A percentile compares a stretch with the other conserved stretches of the same genome.
Conservation (phyloP, 2,797 vertebrate species). For the Lithobates pipiens region DNA sequence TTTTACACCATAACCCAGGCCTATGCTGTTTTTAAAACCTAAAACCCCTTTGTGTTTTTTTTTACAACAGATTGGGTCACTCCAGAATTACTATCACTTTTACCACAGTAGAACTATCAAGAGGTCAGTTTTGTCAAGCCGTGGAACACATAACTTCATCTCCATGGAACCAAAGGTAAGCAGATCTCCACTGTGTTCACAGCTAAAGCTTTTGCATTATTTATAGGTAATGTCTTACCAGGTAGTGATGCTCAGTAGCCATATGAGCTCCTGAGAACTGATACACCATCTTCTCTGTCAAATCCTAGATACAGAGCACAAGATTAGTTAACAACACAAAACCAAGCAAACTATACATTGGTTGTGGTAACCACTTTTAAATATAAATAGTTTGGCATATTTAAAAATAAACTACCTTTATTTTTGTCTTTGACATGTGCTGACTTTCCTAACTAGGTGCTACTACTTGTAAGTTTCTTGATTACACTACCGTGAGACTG, state of each 20-base stretch:
- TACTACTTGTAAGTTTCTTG: too few relatives aligned
- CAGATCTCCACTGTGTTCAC: slow-evolving; percentile 72
- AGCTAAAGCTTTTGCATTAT: slow-evolving; percentile 80
- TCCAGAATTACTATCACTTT: slow-evolving; percentile 98
- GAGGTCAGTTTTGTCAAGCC: slow-evolving; percentile 93
- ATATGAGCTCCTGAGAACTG: slow-evolving; percentile 67
- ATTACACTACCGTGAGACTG: too few relatives aligned
- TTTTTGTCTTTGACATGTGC: not conserved
- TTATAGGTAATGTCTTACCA: slow-evolving; percentile 79
- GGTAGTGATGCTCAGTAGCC: slow-evolving; percentile 62
- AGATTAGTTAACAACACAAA: slow-evolving; percentile 7
- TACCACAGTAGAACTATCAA: slow-evolving; percentile 98
- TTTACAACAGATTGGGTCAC: slow-evolving; percentile 88
- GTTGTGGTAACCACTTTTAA: not conserved
- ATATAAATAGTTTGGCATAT: not conserved
- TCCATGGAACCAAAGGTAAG: slow-evolving; percentile 99
- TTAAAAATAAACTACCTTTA: not conserved
- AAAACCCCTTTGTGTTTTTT: slow-evolving; percentile 1
- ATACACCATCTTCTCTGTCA: slow-evolving; percentile 63
- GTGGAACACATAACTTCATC: slow-evolving; percentile 97
- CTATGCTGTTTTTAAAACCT: slow-evolving; percentile 61
- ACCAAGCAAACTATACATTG: not conserved
- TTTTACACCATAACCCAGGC: not conserved
- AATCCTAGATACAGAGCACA: slow-evolving; percentile 2
- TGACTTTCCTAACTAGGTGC: too few relatives aligned